Evolutionary conservation across 2,888 invertebrate species (phyloP).

Genomic region (Drosophila helvetica): DNA sequence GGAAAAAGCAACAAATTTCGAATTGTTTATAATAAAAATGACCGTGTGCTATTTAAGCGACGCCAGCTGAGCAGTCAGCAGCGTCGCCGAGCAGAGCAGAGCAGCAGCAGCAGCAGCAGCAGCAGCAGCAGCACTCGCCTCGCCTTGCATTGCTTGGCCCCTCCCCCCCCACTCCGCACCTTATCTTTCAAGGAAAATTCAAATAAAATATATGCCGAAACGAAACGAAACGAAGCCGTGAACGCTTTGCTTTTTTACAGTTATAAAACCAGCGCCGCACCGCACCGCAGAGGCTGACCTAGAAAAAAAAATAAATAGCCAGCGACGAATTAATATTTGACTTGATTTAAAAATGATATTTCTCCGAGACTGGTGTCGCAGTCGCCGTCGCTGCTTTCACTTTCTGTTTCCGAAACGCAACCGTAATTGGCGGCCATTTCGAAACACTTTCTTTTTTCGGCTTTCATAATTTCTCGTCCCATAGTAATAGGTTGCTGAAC

Average conservation of each 20-base stretch:
- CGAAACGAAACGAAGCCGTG: conserved; percentile 5
- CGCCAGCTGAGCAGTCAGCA: conserved; percentile 41
- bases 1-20: conserved; percentile 53
- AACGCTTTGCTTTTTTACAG: conserved; percentile 45
- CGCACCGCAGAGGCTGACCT: conserved; percentile 32
- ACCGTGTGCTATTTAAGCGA: conserved; percentile 82
- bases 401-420: conserved; percentile 40
- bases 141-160: conserved; percentile 43
- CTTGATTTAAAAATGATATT: conserved; percentile 21
- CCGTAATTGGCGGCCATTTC: conserved; percentile 55
- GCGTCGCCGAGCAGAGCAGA: conserved; percentile 6
- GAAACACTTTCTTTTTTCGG: conserved; percentile 75
- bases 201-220: conserved; percentile 39
- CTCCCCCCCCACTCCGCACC: too few relatives aligned
- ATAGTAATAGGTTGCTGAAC: conserved; percentile 67
- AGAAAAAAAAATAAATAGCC: conserved; percentile 31
- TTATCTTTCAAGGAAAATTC: conserved; percentile 84
- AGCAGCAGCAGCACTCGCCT: conserved; percentile 23
- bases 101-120: conserved; percentile 19
- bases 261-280: conserved; percentile 41
- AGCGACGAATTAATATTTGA: conserved; percentile 23
- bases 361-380: conserved; percentile 8
- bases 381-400: conserved; percentile 60
- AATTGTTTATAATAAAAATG: conserved; percentile 82
- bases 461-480: conserved; percentile 77